Evolutionary conservation across 2,888 invertebrate genomes (phyloP).

Genomic region (Dinocampus coccinellae): DNA sequence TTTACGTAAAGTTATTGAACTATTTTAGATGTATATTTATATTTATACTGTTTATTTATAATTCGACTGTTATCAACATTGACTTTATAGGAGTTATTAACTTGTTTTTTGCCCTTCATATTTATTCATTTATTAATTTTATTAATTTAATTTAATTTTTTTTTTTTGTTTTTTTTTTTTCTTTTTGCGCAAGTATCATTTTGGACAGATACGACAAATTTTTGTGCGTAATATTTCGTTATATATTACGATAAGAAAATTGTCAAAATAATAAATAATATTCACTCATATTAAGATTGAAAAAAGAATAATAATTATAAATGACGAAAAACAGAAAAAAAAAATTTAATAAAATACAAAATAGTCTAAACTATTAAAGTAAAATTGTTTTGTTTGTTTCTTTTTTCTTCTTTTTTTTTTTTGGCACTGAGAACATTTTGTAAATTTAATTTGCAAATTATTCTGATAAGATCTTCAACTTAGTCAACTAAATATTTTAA

Average conservation of each 20-base stretch:
- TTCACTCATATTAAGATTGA: neutral
- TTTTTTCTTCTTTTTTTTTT: too few relatives aligned
- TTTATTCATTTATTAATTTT: constrained; percentile 48
- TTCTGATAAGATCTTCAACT: neutral
- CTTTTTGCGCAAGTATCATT: constrained; percentile 8
- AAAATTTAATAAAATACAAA: too few relatives aligned
- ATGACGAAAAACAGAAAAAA: too few relatives aligned
- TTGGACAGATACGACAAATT: constrained; percentile 41
- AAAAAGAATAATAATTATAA: neutral
- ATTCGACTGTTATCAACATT: constrained; percentile 60
- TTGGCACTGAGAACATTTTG: too few relatives aligned
- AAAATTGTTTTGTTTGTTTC: too few relatives aligned
- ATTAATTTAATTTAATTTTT: constrained; percentile 44
- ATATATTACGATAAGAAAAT: constrained; percentile 37
- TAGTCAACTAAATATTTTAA: neutral
- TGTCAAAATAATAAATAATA: too few relatives aligned
- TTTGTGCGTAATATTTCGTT: constrained; percentile 59
- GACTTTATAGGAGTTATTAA: constrained; percentile 66
- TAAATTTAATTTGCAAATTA: neutral
- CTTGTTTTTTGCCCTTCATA: constrained; percentile 55
- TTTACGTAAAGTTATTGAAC: neutral
- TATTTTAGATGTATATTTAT: neutral
- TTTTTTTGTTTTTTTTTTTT: neutral
- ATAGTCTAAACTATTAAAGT: too few relatives aligned
- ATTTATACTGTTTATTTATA: constrained; percentile 39